These are phyloP conservation scores for Epizoanthus fatuus DNA, from an alignment of 92 coral and sea anemone genomes.

Conservation along the genomic window DNA sequence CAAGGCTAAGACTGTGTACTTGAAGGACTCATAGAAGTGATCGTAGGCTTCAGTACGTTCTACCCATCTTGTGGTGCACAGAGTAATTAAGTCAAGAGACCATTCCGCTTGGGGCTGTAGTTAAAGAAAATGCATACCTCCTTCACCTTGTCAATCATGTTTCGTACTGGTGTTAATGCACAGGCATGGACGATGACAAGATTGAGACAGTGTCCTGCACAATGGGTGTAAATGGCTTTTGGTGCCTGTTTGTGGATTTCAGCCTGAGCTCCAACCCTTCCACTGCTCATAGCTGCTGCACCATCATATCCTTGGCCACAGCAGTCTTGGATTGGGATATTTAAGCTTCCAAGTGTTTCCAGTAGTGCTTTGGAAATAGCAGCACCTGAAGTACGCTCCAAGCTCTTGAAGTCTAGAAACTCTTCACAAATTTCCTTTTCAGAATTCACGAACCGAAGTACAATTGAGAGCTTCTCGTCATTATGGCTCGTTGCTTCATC, in stretches of 20 bases:
- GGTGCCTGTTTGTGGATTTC: slow-evolving; percentile 37
- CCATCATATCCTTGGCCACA: no score
- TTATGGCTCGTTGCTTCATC: no score
- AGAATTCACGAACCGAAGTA: no score
- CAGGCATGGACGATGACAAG: slow-evolving; percentile 44
- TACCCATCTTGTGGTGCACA: slow-evolving; percentile 39
- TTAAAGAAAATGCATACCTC: slow-evolving; percentile 48
- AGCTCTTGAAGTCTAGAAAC: no score
- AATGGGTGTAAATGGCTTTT: slow-evolving; percentile 37
- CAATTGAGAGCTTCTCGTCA: no score
- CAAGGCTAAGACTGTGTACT: slow-evolving; percentile 56
- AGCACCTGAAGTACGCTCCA: no score
- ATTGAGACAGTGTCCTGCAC: slow-evolving; percentile 46
- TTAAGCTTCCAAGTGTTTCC: no score
- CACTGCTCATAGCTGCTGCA: no score
- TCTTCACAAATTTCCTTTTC: no score
- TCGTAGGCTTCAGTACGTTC: slow-evolving; percentile 45
- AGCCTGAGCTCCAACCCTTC: slow-evolving; percentile 55
- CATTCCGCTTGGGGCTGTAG: slow-evolving; percentile 50
- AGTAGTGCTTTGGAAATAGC: no score
- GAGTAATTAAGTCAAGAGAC: slow-evolving; percentile 35
- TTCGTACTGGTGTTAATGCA: slow-evolving; percentile 17
- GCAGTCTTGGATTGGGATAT: no score
- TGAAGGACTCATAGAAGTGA: slow-evolving; percentile 51
- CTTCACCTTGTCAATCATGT: slow-evolving; percentile 52